Percentiles rank a stretch among this genome's conserved stretches.
These are phyloP conservation scores for Portevinia maculata DNA, from an alignment of 2,888 invertebrate species.

Conservation along the genomic window DNA sequence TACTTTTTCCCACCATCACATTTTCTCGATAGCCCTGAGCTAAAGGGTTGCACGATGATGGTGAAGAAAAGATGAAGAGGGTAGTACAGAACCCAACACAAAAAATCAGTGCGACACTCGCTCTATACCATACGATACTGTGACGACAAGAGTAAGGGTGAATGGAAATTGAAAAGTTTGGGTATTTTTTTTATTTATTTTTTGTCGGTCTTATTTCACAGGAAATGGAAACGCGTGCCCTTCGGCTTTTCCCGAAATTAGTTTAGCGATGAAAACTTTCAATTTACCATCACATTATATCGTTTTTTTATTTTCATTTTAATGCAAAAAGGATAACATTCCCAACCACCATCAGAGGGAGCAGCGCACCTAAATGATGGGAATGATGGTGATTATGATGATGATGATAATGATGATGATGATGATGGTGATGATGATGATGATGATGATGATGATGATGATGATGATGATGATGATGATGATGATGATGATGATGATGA, in stretches of 20 bases:
- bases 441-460: no score
- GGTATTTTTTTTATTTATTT: conserved; percentile 11
- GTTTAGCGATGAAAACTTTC: conserved; percentile 72
- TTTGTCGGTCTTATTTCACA: conserved; percentile 31
- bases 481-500: no score
- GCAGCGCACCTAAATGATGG: conserved; percentile 22
- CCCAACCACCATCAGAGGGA: conserved; percentile 48
- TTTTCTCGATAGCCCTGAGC: conserved; percentile 54
- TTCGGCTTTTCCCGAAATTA: conserved; percentile 62
- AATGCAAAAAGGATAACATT: conserved; percentile 50
- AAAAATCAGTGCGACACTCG: conserved; percentile 4
- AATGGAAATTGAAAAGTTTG: conserved; percentile 59
- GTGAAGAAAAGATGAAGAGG: conserved; percentile 45
- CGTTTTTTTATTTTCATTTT: conserved; percentile 29
- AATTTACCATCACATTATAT: conserved; percentile 72
- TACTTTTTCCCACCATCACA: conserved; percentile 43
- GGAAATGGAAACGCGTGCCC: conserved; percentile 65
- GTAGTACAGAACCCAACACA: conserved; percentile 40
- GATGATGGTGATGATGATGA: conserved; percentile 15
- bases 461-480: no score
- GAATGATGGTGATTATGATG: conserved; percentile 3
- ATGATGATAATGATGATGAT: no score
- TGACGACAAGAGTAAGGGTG: background rate
- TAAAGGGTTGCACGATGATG: conserved; percentile 62
- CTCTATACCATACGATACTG: background rate